These are phyloP conservation scores for Parus major DNA, from an alignment of 2,113 vertebrate species.

Conservation along the genomic window DNA sequence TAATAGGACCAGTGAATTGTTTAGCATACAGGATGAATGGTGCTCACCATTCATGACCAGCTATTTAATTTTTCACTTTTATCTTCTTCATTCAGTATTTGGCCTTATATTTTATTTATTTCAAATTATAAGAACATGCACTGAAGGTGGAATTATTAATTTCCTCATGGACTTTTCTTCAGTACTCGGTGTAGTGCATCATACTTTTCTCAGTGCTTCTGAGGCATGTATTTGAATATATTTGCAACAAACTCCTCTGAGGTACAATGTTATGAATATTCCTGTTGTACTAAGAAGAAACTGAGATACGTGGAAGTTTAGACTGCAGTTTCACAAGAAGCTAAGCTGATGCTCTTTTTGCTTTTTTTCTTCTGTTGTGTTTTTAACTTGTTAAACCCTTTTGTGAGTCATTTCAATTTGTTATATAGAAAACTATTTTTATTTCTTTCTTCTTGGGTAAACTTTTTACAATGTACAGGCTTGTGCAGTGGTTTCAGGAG, in stretches of 20 bases:
- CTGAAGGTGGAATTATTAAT: constrained; percentile 38
- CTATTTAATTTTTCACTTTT: constrained; percentile 58
- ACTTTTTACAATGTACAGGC: background rate
- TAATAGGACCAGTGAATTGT: background rate
- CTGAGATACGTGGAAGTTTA: background rate
- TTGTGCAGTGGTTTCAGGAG: background rate
- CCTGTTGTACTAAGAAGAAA: background rate
- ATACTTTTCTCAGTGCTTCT: background rate
- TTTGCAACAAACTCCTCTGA: constrained; percentile 14
- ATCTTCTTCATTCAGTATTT: constrained; percentile 52
- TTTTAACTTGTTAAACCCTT: background rate
- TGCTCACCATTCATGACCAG: constrained; percentile 30
- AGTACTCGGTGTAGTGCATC: background rate
- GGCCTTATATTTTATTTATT: constrained; percentile 46
- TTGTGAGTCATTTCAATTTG: background rate
- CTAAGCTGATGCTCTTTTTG: background rate
- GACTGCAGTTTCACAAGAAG: background rate
- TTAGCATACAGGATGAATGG: background rate
- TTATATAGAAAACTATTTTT: background rate
- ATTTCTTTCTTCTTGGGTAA: background rate
- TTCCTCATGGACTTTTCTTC: constrained; percentile 19
- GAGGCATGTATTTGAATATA: background rate
- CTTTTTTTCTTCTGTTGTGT: background rate
- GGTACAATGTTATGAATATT: constrained; percentile 20
- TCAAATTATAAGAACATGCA: constrained; percentile 21